Conservation (phyloP, 2,888 invertebrate genomes). For the Belgica antarctica region DNA sequence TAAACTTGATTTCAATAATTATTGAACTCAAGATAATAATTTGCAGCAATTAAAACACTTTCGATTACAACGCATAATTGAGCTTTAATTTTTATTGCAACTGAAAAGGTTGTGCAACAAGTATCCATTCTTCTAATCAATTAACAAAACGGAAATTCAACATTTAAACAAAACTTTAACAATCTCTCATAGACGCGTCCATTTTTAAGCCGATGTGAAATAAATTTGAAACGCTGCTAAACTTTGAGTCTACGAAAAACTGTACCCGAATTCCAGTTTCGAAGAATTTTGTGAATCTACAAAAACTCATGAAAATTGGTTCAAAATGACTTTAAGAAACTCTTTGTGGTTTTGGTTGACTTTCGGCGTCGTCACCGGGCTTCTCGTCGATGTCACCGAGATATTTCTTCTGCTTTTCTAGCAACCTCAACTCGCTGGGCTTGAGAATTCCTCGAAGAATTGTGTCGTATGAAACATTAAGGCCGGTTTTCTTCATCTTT, state of each 20-base stretch:
- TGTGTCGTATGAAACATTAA: constrained; percentile 67
- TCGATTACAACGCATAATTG: not conserved
- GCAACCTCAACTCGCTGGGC: constrained; percentile 67
- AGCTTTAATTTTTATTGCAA: not conserved
- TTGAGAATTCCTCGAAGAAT: constrained; percentile 69
- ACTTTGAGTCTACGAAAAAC: not conserved
- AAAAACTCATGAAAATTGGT: not conserved
- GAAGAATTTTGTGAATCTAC: not conserved
- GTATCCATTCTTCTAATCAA: not conserved
- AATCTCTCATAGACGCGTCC: not conserved
- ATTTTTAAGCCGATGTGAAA: not conserved
- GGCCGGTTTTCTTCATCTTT: constrained; percentile 67
- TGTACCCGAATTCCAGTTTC: not conserved
- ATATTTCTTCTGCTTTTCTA: constrained; percentile 55
- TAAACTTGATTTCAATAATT: too few species aligned
- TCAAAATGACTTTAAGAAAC: not conserved
- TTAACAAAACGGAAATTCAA: constrained; percentile 6
- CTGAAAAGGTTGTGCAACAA: not conserved
- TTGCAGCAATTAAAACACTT: too few species aligned
- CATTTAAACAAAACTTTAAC: not conserved
- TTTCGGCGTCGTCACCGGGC: not conserved
- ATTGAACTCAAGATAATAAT: too few species aligned
- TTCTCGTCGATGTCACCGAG: constrained; percentile 36
- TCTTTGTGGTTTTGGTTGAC: not conserved
- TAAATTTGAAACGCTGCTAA: not conserved